Percentiles rank a stretch among this genome's conserved stretches.
Conservation (phyloP, 2,888 invertebrate species). For the Phrixothrix hirtus region DNA sequence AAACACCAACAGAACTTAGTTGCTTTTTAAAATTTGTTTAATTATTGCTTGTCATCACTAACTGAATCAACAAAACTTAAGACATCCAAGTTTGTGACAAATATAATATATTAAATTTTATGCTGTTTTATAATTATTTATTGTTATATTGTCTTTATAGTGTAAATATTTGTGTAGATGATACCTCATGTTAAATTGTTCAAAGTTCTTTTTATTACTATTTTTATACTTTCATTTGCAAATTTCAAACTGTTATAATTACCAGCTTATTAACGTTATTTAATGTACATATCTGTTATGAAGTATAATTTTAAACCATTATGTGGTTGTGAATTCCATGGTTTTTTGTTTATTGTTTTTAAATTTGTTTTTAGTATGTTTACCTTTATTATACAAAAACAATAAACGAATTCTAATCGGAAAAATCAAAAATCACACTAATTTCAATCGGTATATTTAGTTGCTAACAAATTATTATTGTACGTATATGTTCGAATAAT, state of each 20-base stretch:
- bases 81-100: too few species aligned
- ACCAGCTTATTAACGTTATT: slow-evolving; percentile 19
- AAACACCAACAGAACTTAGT: slow-evolving; percentile 5
- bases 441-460: too few species aligned
- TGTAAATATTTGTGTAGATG: slow-evolving; percentile 27
- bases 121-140: slow-evolving; percentile 29
- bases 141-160: slow-evolving; percentile 30
- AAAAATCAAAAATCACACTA: slow-evolving; percentile 16
- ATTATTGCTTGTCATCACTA: slow-evolving; percentile 20
- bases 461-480: too few species aligned
- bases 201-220: slow-evolving; percentile 1
- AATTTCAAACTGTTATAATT: slow-evolving; percentile 3
- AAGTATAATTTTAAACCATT: slow-evolving; percentile 21
- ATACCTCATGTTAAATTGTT: slow-evolving; percentile 20
- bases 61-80: slow-evolving; percentile 12
- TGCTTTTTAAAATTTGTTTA: slow-evolving; percentile 3
- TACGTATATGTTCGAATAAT: too few species aligned
- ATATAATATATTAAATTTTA: slow-evolving; percentile 21
- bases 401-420: slow-evolving; percentile 19
- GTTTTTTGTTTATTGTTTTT: slow-evolving; percentile 23
- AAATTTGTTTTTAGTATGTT: not conserved
- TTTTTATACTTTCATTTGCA: not conserved
- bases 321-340: slow-evolving; percentile 26
- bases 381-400: slow-evolving; percentile 8
- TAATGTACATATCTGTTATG: slow-evolving; percentile 23